phyloP scores from a whole-genome alignment of 2,113 vertebrate species.

The Ptilonorhynchus violaceus region DNA sequence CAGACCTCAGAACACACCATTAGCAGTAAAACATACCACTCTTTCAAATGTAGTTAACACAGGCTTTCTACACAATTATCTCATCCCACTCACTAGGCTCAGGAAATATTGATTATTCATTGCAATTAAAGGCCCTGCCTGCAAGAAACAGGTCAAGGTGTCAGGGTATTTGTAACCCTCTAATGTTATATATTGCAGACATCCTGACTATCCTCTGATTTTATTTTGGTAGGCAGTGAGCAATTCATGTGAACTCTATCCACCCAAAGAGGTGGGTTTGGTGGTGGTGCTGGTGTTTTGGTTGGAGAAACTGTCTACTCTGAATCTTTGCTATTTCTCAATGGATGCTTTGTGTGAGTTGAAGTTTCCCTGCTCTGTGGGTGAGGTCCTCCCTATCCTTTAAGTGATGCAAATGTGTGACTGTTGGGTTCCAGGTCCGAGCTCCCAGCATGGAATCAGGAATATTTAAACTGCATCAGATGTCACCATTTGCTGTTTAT shows the following conservation, averaged over 20 bases:
- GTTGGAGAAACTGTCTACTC: neutral
- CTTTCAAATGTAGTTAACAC: neutral
- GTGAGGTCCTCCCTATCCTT: neutral
- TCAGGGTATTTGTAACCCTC: neutral
- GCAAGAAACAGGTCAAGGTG: neutral
- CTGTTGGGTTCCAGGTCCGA: neutral
- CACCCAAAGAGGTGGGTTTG: neutral
- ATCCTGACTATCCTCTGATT: neutral
- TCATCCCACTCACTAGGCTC: neutral
- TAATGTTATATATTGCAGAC: neutral
- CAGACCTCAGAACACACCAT: neutral
- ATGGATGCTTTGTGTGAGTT: fast-evolving
- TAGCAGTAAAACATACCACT: neutral
- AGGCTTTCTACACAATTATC: neutral
- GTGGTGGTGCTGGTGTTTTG: neutral
- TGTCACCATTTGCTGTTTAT: neutral
- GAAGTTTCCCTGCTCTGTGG: neutral
- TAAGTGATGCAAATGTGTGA: neutral
- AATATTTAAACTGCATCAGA: neutral
- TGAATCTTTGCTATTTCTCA: neutral
- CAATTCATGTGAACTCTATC: neutral
- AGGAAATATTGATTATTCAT: neutral
- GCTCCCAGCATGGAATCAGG: neutral
- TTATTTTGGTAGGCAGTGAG: neutral
- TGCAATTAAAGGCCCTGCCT: neutral